These are phyloP conservation scores for Cheilosia variabilis DNA, from an alignment of 2,888 invertebrate species.

Conservation along the genomic window DNA sequence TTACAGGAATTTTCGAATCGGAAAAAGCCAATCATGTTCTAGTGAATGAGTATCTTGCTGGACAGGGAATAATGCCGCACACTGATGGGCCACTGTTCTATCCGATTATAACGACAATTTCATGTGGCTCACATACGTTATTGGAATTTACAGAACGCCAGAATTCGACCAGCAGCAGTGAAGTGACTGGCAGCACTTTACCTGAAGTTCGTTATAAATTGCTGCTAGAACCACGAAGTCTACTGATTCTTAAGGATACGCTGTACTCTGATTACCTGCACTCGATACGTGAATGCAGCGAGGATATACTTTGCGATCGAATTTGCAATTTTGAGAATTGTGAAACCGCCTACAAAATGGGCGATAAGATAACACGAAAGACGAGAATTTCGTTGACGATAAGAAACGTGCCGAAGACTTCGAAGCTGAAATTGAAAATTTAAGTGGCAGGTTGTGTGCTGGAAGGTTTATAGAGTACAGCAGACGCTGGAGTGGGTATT, in stretches of 20 bases:
- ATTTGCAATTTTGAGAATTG: constrained; percentile 88
- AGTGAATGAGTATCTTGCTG: constrained; percentile 96
- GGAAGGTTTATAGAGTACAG: constrained; percentile 16
- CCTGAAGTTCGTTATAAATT: constrained; percentile 87
- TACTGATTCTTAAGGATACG: constrained; percentile 92
- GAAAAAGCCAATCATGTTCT: constrained; percentile 95
- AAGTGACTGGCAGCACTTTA: not conserved
- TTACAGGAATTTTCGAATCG: constrained; percentile 85
- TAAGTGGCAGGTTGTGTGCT: constrained; percentile 52
- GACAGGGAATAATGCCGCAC: constrained; percentile 99
- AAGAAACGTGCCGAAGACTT: constrained; percentile 95
- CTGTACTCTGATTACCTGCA: constrained; percentile 94
- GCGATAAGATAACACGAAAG: constrained; percentile 88
- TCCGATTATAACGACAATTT: constrained; percentile 96
- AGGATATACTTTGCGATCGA: constrained; percentile 87
- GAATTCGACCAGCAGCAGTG: constrained; percentile 26
- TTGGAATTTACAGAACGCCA: constrained; percentile 88
- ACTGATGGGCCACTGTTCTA: constrained; percentile 97
- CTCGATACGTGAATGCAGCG: constrained; percentile 89
- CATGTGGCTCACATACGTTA: constrained; percentile 95
- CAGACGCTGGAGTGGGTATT: constrained; percentile 2
- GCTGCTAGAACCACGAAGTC: constrained; percentile 93
- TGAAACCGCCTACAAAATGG: constrained; percentile 85
- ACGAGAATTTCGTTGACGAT: constrained; percentile 96
- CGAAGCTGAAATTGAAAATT: constrained; percentile 89